Percentiles rank a stretch among this genome's conserved stretches.
Conservation (phyloP, 2,113 vertebrate species). For the Dendrocopos noguchii region DNA sequence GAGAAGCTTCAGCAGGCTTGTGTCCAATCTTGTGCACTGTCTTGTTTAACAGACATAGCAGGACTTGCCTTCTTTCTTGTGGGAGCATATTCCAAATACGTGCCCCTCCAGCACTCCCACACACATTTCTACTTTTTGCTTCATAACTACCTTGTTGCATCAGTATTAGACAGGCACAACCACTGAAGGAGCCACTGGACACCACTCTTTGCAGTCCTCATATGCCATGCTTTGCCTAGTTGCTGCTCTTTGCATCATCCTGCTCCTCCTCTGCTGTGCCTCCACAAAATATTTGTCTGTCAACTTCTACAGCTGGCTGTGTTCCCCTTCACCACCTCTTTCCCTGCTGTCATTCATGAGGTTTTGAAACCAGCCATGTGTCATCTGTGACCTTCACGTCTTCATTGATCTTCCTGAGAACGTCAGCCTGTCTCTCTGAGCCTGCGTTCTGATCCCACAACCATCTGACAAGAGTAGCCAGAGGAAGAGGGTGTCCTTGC, state of each 20-base stretch:
- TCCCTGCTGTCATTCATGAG: constrained; percentile 44
- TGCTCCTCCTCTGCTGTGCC: constrained; percentile 19
- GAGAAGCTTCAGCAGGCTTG: neutral
- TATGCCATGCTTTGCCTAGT: neutral
- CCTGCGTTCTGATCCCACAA: neutral
- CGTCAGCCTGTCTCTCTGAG: neutral
- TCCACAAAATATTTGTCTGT: constrained; percentile 27
- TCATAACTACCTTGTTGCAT: constrained; percentile 6
- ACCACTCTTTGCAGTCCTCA: neutral
- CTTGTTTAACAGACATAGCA: neutral
- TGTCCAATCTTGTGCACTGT: neutral
- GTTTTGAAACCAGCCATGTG: constrained; percentile 49
- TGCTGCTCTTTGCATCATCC: constrained; percentile 8
- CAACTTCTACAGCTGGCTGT: constrained; percentile 5
- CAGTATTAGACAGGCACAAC: neutral
- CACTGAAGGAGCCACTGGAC: constrained; percentile 10
- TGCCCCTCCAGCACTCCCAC: constrained; percentile 2
- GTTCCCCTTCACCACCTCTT: constrained; percentile 32
- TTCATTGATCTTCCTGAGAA: constrained; percentile 48
- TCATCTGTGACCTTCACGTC: constrained; percentile 32
- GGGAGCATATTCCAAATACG: neutral
- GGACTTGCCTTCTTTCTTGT: neutral
- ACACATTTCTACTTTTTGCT: neutral
- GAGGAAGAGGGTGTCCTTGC: neutral
- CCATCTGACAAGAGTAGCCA: constrained; percentile 9